These are phyloP conservation scores for Peromyscus attwateri DNA, from an alignment of 2,797 vertebrate genomes.

Conservation along the genomic window DNA sequence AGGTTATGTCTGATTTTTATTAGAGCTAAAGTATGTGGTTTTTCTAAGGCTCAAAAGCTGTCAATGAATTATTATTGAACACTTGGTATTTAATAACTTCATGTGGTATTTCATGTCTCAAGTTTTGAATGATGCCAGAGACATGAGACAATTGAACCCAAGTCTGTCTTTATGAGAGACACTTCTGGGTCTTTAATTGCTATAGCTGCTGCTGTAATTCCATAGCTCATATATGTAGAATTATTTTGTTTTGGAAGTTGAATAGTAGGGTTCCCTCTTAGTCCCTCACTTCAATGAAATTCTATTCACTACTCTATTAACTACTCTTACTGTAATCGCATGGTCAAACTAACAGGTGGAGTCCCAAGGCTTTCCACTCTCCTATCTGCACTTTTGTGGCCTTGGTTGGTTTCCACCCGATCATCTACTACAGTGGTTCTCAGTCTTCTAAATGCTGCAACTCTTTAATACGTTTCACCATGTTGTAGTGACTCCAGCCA, in stretches of 20 bases:
- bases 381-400: background rate
- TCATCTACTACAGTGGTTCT: background rate
- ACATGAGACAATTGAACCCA: background rate
- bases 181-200: background rate
- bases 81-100: background rate
- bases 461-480: too few relatives aligned
- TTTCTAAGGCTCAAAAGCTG: background rate
- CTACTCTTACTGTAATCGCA: background rate
- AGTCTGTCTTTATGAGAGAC: background rate
- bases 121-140: slow-evolving; percentile 21
- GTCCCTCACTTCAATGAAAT: background rate
- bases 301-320: background rate
- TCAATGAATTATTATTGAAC: background rate
- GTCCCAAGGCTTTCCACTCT: background rate
- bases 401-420: background rate
- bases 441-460: background rate
- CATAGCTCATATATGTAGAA: background rate
- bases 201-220: background rate
- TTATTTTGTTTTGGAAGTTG: background rate
- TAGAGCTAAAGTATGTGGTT: background rate
- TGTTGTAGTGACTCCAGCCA: background rate
- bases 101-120: background rate
- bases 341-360: background rate
- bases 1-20: slow-evolving; percentile 40
- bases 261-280: background rate